Conservation (phyloP, 2,797 vertebrate species). For the Oreochromis mossambicus region DNA sequence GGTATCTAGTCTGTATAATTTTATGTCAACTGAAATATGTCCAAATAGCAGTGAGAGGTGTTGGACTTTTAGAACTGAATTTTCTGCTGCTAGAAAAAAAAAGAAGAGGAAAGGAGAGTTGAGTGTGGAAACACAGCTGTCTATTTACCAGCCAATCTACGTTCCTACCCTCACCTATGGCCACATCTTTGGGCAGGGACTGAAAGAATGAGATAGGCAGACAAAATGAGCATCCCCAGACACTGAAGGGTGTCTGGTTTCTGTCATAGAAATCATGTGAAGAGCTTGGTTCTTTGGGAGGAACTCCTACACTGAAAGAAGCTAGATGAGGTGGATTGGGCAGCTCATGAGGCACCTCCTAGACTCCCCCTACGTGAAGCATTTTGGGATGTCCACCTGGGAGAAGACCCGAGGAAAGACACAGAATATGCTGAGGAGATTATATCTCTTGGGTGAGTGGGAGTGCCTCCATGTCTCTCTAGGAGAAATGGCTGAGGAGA, state of each 20-base stretch:
- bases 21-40: not conserved
- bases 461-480: not conserved
- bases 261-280: not conserved
- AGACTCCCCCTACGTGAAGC: not conserved
- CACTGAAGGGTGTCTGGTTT: not conserved
- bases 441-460: not conserved
- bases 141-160: not conserved
- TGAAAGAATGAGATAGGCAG: not conserved
- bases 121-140: not conserved
- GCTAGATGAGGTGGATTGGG: not conserved
- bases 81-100: not conserved
- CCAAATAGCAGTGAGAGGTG: not conserved
- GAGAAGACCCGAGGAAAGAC: not conserved
- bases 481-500: not conserved
- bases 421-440: not conserved
- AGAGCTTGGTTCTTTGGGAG: not conserved
- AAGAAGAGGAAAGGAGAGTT: not conserved
- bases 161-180: not conserved
- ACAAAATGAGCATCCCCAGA: not conserved
- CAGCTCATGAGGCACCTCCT: not conserved
- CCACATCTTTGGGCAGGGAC: not conserved
- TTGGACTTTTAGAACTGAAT: not conserved
- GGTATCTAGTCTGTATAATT: not conserved
- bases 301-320: not conserved
- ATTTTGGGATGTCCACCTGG: not conserved